Evolutionary conservation across 2,797 vertebrate genomes (phyloP).

Genomic region (Xenopus petersii): DNA sequence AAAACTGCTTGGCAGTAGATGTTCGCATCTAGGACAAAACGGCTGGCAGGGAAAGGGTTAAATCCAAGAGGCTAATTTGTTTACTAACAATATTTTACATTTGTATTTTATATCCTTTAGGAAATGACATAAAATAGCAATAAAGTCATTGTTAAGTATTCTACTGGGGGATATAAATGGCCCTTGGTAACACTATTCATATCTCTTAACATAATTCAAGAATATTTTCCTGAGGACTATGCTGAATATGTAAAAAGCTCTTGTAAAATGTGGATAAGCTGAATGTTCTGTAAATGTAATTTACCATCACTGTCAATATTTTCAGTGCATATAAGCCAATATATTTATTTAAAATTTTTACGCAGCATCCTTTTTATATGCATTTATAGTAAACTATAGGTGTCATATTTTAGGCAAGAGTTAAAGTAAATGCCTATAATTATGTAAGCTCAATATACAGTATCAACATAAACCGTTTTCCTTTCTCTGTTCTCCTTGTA

Average conservation of each 20-base stretch:
- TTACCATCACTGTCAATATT: slow-evolving; percentile 71
- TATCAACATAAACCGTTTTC: no score
- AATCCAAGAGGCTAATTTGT: slow-evolving; percentile 83
- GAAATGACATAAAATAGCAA: slow-evolving; percentile 86
- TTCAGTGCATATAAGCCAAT: slow-evolving; percentile 63
- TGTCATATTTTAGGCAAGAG: no score
- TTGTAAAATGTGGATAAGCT: slow-evolving; percentile 70
- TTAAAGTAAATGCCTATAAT: no score
- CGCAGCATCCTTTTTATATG: no score
- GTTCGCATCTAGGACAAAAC: no score
- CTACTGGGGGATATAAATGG: slow-evolving; percentile 78
- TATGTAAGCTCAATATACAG: no score
- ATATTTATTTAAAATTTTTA: slow-evolving; percentile 64
- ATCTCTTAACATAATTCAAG: slow-evolving; percentile 83
- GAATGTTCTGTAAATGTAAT: slow-evolving; percentile 68
- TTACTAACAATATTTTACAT: slow-evolving; percentile 76
- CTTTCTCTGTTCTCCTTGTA: no score
- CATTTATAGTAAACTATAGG: no score
- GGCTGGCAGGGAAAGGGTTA: no score
- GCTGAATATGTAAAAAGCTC: slow-evolving; percentile 87
- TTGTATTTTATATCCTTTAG: slow-evolving; percentile 75
- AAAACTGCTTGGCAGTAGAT: no score
- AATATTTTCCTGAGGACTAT: slow-evolving; percentile 82
- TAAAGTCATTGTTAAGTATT: slow-evolving; percentile 86
- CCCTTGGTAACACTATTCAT: slow-evolving; percentile 80